These are phyloP conservation scores for Resseliella maxima DNA, from an alignment of 2,888 invertebrate genomes.

Conservation along the genomic window DNA sequence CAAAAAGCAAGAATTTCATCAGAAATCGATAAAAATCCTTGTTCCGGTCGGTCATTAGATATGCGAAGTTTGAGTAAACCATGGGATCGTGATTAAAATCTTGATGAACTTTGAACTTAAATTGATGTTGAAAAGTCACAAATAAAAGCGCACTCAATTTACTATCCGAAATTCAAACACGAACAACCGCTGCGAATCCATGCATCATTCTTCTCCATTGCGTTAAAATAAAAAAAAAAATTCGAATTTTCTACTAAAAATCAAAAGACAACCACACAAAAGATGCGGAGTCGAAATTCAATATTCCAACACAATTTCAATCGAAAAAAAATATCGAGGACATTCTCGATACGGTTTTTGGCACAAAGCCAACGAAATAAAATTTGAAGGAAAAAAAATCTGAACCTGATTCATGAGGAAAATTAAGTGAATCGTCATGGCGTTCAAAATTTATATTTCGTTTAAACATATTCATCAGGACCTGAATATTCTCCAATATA, in stretches of 20 bases:
- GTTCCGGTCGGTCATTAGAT: neutral
- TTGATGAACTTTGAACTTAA: neutral
- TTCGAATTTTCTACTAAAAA: no score
- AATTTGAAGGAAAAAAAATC: neutral
- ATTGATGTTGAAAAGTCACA: neutral
- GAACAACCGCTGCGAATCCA: no score
- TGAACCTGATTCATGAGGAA: neutral
- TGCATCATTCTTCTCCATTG: no score
- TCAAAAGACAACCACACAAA: neutral
- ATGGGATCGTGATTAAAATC: neutral
- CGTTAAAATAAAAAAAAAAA: no score
- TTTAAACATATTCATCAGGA: slow-evolving; percentile 1
- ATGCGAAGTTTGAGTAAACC: neutral
- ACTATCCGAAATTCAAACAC: no score
- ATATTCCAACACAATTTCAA: neutral
- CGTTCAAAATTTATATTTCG: slow-evolving; percentile 9
- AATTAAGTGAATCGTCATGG: neutral
- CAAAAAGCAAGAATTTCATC: neutral
- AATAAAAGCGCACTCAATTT: no score
- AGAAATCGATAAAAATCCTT: neutral
- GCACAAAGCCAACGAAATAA: neutral
- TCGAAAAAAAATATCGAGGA: neutral
- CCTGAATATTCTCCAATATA: neutral
- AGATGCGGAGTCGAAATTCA: no score
- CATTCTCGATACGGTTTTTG: neutral